Conservation (phyloP, 2,797 vertebrate genomes). For the Buceros bicornis region DNA sequence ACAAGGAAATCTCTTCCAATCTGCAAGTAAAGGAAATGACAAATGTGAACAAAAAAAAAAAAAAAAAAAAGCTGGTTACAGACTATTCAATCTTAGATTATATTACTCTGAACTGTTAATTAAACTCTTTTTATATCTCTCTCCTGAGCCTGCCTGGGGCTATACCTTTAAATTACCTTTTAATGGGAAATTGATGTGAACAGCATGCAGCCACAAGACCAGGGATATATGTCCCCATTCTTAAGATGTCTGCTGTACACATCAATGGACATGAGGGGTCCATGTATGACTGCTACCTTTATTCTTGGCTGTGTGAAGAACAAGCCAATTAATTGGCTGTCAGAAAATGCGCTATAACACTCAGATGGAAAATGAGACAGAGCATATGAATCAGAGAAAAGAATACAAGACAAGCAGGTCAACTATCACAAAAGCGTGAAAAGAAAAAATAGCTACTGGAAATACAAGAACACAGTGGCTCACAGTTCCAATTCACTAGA, state of each 20-base stretch:
- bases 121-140: conserved; percentile 75
- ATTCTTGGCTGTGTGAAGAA: conserved; percentile 58
- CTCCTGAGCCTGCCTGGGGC: conserved; percentile 52
- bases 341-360: conserved; percentile 45
- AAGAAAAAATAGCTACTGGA: conserved; percentile 33
- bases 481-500: neutral
- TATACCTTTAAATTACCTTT: conserved; percentile 75
- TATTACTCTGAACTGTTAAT: conserved; percentile 73
- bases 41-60: conserved; percentile 56
- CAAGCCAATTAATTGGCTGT: conserved; percentile 70
- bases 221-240: conserved; percentile 53
- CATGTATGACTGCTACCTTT: conserved; percentile 44
- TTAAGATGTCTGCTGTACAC: conserved; percentile 35
- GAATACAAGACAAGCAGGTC: conserved; percentile 31
- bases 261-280: conserved; percentile 49
- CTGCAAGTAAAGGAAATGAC: conserved; percentile 46
- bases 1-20: conserved; percentile 66
- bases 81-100: conserved; percentile 60
- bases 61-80: conserved; percentile 45
- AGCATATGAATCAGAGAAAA: conserved; percentile 58
- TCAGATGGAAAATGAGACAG: conserved; percentile 41
- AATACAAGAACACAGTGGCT: neutral
- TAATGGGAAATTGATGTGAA: conserved; percentile 69
- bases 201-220: conserved; percentile 55
- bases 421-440: conserved; percentile 38